Evolutionary conservation across 2,113 vertebrate species (phyloP).

Genomic region (Blennius ocellaris): DNA sequence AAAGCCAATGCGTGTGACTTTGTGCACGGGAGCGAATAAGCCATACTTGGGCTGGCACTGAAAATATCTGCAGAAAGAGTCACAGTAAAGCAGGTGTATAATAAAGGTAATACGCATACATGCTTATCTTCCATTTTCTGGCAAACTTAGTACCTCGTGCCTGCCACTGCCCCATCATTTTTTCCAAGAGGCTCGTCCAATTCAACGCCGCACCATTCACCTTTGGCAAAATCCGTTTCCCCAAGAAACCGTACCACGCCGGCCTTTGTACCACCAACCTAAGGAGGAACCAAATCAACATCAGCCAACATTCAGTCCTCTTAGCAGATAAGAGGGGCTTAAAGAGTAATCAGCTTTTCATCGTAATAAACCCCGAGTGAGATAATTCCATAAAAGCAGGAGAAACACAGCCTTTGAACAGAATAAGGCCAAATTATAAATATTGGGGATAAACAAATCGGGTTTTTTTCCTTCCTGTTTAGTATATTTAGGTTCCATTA

Average conservation of each 20-base stretch:
- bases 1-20: constrained; percentile 97
- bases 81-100: background rate
- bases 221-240: constrained; percentile 98
- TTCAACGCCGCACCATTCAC: constrained; percentile 98
- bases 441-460: background rate
- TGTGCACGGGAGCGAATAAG: constrained; percentile 97
- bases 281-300: constrained; percentile 22
- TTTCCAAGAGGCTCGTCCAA: constrained; percentile 97
- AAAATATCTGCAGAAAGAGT: constrained; percentile 89
- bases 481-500: too few species aligned
- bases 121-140: background rate
- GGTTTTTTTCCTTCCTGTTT: background rate
- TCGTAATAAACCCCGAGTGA: constrained; percentile 43
- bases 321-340: constrained; percentile 36
- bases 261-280: constrained; percentile 97
- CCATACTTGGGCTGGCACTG: constrained; percentile 98
- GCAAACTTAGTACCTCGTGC: constrained; percentile 87
- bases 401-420: constrained; percentile 12
- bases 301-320: constrained; percentile 34
- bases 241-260: constrained; percentile 97
- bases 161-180: constrained; percentile 97
- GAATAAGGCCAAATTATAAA: constrained; percentile 6
- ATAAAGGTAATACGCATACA: too few species aligned
- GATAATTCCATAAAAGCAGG: constrained; percentile 59
- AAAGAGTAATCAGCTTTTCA: constrained; percentile 51